These are phyloP conservation scores for Odontomachus brunneus DNA, from an alignment of 1,140 invertebrate genomes.

Conservation along the genomic window DNA sequence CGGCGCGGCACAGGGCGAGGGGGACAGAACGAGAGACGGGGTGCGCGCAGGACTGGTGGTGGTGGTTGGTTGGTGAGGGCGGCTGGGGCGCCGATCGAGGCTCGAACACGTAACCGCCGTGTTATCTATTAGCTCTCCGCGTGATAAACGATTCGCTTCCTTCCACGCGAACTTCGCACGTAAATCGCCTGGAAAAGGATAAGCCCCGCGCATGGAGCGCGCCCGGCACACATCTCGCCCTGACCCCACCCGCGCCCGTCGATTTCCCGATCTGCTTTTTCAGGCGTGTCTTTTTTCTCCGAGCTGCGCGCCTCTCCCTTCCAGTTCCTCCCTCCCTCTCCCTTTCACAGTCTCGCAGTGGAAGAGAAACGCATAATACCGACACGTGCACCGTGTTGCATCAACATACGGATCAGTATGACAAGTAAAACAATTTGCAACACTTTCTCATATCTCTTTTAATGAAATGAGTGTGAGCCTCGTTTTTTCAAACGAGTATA, in stretches of 20 bases:
- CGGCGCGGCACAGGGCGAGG: neutral
- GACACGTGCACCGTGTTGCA: no score
- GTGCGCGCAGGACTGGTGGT: no score
- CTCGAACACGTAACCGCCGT: constrained; percentile 73
- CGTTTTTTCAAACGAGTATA: no score
- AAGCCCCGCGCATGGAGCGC: constrained; percentile 65
- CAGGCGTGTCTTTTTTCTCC: constrained; percentile 16
- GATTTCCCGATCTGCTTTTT: constrained; percentile 56
- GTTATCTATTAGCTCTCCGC: constrained; percentile 77
- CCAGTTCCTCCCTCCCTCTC: neutral
- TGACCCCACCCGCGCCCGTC: constrained; percentile 32
- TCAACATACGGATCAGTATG: no score
- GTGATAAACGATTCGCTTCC: constrained; percentile 80
- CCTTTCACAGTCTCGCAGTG: no score
- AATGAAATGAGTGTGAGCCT: no score
- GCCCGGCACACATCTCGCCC: constrained; percentile 17
- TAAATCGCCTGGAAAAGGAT: constrained; percentile 79
- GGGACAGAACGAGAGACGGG: neutral
- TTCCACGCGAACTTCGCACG: constrained; percentile 76
- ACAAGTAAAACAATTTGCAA: no score
- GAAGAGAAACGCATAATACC: neutral
- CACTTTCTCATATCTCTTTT: no score
- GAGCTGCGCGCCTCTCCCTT: neutral
- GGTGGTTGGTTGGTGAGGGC: neutral
- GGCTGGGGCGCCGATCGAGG: constrained; percentile 70